A percentile compares a stretch with the other conserved stretches of the same genome.
phyloP scores from a whole-genome alignment of 2,888 invertebrate genomes.

The Tipula helvola region DNA sequence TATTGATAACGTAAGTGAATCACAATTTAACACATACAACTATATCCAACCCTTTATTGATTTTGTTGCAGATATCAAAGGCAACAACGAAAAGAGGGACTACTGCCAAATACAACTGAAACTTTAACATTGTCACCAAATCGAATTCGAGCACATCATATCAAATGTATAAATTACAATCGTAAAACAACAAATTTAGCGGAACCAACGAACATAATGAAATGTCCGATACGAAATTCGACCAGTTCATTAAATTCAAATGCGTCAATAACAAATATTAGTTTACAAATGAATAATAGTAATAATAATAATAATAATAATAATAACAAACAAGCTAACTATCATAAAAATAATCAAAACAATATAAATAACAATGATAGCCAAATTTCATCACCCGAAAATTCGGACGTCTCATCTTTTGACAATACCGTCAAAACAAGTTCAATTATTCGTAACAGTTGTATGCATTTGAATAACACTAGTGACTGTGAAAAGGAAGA shows the following conservation, averaged over 20 bases:
- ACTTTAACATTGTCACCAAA: conserved; percentile 35
- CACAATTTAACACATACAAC: not conserved
- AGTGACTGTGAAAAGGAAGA: conserved; percentile 23
- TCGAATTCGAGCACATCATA: conserved; percentile 35
- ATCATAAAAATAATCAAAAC: not conserved
- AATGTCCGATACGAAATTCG: conserved; percentile 30
- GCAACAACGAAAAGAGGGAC: conserved; percentile 34
- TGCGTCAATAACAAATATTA: not conserved
- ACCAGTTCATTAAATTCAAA: conserved; percentile 15
- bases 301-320: conserved; percentile 12
- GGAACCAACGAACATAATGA: conserved; percentile 36
- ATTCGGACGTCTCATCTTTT: conserved; percentile 29
- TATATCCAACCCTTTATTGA: not conserved
- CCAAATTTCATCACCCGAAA: conserved; percentile 33
- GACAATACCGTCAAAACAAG: not conserved
- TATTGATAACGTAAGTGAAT: not conserved
- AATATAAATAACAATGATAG: conserved; percentile 14
- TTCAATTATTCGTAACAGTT: not conserved
- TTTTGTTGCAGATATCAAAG: conserved; percentile 27
- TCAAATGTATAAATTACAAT: conserved; percentile 32
- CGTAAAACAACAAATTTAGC: conserved; percentile 33
- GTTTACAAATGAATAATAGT: conserved; percentile 16
- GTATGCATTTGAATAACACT: not conserved
- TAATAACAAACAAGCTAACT: not conserved
- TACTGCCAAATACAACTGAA: conserved; percentile 31